Conservation (phyloP, 2,797 vertebrate genomes). For the Tragelaphus eurycerus region DNA sequence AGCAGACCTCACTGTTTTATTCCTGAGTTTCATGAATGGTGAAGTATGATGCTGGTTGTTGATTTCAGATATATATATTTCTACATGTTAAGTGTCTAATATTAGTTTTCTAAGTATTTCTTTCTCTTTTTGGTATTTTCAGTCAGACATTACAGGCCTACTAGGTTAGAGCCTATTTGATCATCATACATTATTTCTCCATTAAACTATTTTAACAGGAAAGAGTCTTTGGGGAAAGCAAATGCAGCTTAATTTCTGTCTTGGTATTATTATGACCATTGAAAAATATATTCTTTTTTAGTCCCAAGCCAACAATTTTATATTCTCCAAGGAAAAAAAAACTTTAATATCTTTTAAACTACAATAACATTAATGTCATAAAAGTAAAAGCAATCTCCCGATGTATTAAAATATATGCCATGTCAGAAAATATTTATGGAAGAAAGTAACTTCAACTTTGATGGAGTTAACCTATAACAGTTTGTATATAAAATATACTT, state of each 20-base stretch:
- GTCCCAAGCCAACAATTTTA: constrained; percentile 1
- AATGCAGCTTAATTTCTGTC: constrained; percentile 23
- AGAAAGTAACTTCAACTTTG: constrained; percentile 14
- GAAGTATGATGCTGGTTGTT: not conserved
- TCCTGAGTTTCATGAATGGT: not conserved
- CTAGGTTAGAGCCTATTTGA: not conserved
- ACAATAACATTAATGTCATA: not conserved
- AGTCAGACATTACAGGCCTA: not conserved
- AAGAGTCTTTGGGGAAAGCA: not conserved
- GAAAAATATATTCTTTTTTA: not conserved
- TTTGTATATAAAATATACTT: constrained; percentile 20
- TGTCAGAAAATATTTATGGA: not conserved
- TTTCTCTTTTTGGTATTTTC: constrained; percentile 21
- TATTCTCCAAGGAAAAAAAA: not conserved
- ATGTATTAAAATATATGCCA: not conserved
- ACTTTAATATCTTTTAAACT: not conserved
- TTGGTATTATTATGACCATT: not conserved
- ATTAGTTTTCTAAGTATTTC: not conserved
- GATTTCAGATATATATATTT: constrained; percentile 16
- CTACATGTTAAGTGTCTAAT: not conserved
- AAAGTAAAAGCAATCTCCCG: not conserved
- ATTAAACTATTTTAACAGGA: not conserved
- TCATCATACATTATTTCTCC: not conserved
- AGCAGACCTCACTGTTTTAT: not conserved
- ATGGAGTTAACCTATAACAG: not conserved